These are phyloP conservation scores for Perognathus longimembris DNA, from an alignment of 2,113 vertebrate genomes.

Conservation along the genomic window DNA sequence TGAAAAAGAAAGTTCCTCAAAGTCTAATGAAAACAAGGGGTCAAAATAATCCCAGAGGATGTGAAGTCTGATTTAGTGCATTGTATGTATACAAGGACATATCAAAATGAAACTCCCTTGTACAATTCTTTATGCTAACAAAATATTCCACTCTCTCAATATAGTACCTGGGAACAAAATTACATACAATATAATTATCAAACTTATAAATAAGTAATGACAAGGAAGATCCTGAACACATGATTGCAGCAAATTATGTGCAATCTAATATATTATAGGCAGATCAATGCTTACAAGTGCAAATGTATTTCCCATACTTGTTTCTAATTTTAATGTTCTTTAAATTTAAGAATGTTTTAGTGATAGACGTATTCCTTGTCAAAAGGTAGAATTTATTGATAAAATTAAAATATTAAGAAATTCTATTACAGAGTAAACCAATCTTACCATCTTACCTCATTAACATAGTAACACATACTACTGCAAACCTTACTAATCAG, in stretches of 20 bases:
- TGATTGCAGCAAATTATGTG: not conserved
- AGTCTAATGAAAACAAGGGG: constrained; percentile 6
- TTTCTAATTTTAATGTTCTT: not conserved
- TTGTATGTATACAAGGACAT: no score
- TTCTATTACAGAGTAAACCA: not conserved
- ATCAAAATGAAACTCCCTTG: no score
- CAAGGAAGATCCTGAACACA: not conserved
- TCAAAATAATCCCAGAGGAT: not conserved
- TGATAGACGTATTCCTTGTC: constrained; percentile 1
- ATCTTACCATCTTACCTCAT: not conserved
- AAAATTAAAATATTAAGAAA: constrained; percentile 34
- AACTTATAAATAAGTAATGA: constrained; percentile 13
- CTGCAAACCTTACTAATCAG: not conserved
- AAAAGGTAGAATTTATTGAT: not conserved
- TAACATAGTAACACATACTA: not conserved
- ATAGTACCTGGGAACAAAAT: not conserved
- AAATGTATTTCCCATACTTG: not conserved
- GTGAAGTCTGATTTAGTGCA: no score
- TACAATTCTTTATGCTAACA: no score
- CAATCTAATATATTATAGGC: not conserved
- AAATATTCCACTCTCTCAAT: not conserved
- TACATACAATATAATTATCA: not conserved
- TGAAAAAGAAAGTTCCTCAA: constrained; percentile 22
- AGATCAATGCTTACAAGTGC: not conserved
- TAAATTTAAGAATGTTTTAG: not conserved